Base-by-base conservation (phyloP, 2,797 vertebrate species). In the Tarsius wallacei region DNA sequence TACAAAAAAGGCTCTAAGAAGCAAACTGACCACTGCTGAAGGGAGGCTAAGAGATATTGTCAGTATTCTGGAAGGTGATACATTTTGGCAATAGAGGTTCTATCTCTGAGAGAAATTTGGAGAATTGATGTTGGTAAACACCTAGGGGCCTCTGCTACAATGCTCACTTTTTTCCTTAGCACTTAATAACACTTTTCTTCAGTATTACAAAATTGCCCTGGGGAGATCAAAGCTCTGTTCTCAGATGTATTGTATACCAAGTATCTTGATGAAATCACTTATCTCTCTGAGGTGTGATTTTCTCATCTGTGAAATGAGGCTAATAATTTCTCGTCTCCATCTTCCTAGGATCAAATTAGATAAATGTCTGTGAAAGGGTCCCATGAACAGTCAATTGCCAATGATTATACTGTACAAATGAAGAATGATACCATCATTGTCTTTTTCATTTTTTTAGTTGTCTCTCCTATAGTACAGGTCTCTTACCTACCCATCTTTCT, bases 311-410 rank as follows among this genome's bases (percentile, higher is more conserved):
- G 70, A 90, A 97, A 59, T 91, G 7, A 89, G 17, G 61, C 36
- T 80, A 86, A 74, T 70, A 57, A 86, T 77, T 87, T 91, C 26
- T 94, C 59, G 10, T 82, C 22, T 83, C 55, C 53, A 87, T 87
- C 15, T 49, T 92, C 51, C 73, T 78, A 90, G 47, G 26, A 61
- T 73, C 77, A 93, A 92, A 90, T 95, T 85, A 93, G 22, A 80
- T 80, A 87, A 90, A 64, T 26, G 0, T 53, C n/a, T 26, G 7
- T 83, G 5, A 70, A 82, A 74, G 16, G 22, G 4, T 3, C 24
- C 17, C 19, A 22, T 4, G 7, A 87, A 78, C 14, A 57, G 16
- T 21, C 15, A 70, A 55, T 80, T 80, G 11, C 17, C 68, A 68
- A 11, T 87, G 51, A 66, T 2, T 36, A 24, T 3, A 63, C 22